These are phyloP conservation scores for Xestia ashworthii DNA, from an alignment of 2,888 invertebrate genomes.

Conservation along the genomic window DNA sequence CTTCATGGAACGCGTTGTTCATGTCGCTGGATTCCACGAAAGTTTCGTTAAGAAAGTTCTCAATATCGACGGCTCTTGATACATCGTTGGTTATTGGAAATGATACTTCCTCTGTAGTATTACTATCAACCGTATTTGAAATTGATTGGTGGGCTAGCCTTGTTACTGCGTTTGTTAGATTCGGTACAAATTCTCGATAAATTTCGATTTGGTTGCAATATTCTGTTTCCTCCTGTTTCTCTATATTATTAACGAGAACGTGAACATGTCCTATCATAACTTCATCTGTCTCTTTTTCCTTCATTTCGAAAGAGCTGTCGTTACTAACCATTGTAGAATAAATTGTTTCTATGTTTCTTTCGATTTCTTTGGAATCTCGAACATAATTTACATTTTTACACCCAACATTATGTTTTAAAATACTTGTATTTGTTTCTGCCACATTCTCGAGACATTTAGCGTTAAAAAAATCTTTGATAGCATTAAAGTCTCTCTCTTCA, in stretches of 20 bases:
- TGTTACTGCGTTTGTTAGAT: not conserved
- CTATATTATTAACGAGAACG: not conserved
- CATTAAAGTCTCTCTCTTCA: conserved; percentile 28
- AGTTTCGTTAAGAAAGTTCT: conserved; percentile 62
- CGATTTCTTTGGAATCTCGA: not conserved
- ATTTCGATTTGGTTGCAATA: conserved; percentile 12
- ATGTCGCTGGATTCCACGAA: conserved; percentile 72
- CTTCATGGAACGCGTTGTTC: conserved; percentile 83
- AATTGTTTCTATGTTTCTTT: not conserved
- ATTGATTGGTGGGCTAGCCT: not conserved
- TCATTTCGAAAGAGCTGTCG: not conserved
- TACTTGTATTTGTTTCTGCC: conserved; percentile 2
- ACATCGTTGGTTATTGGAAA: conserved; percentile 1
- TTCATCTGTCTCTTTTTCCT: not conserved
- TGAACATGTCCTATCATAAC: not conserved
- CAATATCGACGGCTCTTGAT: not conserved
- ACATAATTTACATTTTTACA: not conserved
- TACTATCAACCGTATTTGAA: not conserved
- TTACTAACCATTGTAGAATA: not conserved
- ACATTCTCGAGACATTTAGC: conserved; percentile 10
- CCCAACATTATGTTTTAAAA: not conserved
- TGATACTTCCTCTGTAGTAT: conserved; percentile 4
- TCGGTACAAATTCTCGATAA: conserved; percentile 10
- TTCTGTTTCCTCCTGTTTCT: not conserved
- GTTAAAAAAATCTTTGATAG: conserved; percentile 42